Percentiles rank a stretch among this genome's conserved stretches.
These are phyloP conservation scores for Ormyrus nitidulus DNA, from an alignment of 2,888 invertebrate species.

Conservation along the genomic window DNA sequence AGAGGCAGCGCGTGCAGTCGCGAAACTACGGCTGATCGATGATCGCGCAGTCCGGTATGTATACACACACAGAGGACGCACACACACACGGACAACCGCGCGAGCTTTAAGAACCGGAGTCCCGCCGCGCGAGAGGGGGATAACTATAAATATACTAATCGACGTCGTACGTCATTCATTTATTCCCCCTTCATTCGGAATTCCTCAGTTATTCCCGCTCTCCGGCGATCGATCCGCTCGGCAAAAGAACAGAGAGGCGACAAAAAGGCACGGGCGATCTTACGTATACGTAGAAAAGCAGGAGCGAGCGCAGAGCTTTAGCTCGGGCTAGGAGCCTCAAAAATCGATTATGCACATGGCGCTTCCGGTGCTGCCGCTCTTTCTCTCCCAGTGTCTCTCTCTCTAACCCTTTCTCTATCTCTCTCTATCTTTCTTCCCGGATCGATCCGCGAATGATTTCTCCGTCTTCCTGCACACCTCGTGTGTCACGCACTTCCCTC, in stretches of 20 bases:
- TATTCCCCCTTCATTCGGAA: background rate
- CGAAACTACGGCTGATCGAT: slow-evolving; percentile 15
- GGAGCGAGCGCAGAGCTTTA: background rate
- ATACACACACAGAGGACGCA: background rate
- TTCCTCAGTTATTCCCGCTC: background rate
- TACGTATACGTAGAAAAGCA: background rate
- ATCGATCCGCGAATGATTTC: too few relatives aligned
- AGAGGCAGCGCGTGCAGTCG: too few relatives aligned
- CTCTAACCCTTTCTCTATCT: background rate
- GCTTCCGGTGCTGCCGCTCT: background rate
- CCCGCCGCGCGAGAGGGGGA: too few relatives aligned
- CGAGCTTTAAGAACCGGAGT: too few relatives aligned
- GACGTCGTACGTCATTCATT: background rate
- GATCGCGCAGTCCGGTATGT: background rate
- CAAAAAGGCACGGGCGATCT: slow-evolving; percentile 17
- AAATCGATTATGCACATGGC: slow-evolving; percentile 42
- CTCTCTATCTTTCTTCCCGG: background rate
- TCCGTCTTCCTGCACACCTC: too few relatives aligned
- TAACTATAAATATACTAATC: background rate
- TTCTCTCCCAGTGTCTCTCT: background rate
- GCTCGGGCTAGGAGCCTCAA: slow-evolving; percentile 12
- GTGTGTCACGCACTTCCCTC: slow-evolving; percentile 1
- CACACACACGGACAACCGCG: background rate
- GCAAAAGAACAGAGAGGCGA: background rate
- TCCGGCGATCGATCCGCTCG: background rate